Base-by-base conservation (phyloP, 2,888 invertebrate species). In the Acrobasis consociella region DNA sequence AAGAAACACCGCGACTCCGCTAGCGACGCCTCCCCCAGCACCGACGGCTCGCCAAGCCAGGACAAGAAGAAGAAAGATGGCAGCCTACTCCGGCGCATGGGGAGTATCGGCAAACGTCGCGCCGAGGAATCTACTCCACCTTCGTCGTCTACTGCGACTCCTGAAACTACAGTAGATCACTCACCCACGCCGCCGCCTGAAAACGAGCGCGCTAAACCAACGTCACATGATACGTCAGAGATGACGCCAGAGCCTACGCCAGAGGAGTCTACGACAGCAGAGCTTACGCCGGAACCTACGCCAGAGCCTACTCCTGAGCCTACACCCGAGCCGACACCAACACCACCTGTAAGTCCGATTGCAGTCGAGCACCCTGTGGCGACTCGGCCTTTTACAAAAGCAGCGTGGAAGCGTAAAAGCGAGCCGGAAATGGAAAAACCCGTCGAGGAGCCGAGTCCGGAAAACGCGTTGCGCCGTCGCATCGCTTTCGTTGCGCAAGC, bases 401-500 rank as follows among this genome's bases (percentile, higher is more conserved):
- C 93, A 55, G 92, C 93, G 53, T 94, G 94, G 94, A 87, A 85
- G 69, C 83, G 88, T 13, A 84, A 82, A 58, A 85, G 83, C 64
- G 82, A 81, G 63, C 78, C 81, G 17, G 87, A 80, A 78, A 93
- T 88, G 86, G 93, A 80, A 71, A 86, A 84, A 68, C 85, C 85
- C 22, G 81, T 85, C 59, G 93, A 93, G 76, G 88, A 89, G 72
- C 91, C 91, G 66, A 91, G 90, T 62, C 88, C 92, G 50, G 91
- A 86, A 67, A 89, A 81, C 76, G 86, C 92, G 61, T 72, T 87
- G 67, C 85, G 93, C 61, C 87, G 94, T 10, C 90, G 93, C 17
- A 91, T 94, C 63, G 90, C 90, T 52, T 94, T 94, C 75, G 93
- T 94, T 62, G 88, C 93, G 65, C 94, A 94, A 69, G 83, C 93